Evolutionary conservation across 2,888 invertebrate genomes (phyloP).

Genomic region (Gari tellinella): DNA sequence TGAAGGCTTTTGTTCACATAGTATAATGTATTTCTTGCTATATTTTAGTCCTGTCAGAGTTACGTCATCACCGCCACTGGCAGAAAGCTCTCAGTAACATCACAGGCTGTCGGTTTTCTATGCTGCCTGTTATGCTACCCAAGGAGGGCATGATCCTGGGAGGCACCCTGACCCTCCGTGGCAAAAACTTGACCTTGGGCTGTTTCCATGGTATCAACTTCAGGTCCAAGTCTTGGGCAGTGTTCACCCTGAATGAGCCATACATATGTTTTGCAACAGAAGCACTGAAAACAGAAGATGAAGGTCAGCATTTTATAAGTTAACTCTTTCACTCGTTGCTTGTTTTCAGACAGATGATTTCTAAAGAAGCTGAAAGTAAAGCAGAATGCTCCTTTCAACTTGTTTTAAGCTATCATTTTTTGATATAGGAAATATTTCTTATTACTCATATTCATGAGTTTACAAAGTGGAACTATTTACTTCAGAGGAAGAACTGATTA

Average conservation of each 20-base stretch:
- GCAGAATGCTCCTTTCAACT: no score
- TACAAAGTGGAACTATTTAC: no score
- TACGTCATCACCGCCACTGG: slow-evolving; percentile 95
- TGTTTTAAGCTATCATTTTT: no score
- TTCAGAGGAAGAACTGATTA: no score
- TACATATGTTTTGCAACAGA: slow-evolving; percentile 83
- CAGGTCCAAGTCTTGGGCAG: slow-evolving; percentile 97
- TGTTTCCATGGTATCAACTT: slow-evolving; percentile 99
- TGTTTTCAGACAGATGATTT: no score
- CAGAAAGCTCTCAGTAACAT: slow-evolving; percentile 93
- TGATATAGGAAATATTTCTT: no score
- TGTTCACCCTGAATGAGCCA: slow-evolving; percentile 96
- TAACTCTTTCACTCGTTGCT: neutral
- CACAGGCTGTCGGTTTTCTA: slow-evolving; percentile 91
- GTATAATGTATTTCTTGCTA: no score
- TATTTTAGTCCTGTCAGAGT: slow-evolving; percentile 73
- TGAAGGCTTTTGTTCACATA: no score
- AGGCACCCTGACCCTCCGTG: slow-evolving; percentile 89
- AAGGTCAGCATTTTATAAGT: slow-evolving; percentile 76
- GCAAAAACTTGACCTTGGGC: slow-evolving; percentile 95
- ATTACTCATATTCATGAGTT: no score
- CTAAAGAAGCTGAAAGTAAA: no score
- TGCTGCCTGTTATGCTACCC: slow-evolving; percentile 84
- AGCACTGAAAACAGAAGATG: slow-evolving; percentile 89
- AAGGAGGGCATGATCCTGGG: slow-evolving; percentile 91